Evolutionary conservation across 2,888 invertebrate genomes (phyloP).

Genomic region (Drosophila algonquin): DNA sequence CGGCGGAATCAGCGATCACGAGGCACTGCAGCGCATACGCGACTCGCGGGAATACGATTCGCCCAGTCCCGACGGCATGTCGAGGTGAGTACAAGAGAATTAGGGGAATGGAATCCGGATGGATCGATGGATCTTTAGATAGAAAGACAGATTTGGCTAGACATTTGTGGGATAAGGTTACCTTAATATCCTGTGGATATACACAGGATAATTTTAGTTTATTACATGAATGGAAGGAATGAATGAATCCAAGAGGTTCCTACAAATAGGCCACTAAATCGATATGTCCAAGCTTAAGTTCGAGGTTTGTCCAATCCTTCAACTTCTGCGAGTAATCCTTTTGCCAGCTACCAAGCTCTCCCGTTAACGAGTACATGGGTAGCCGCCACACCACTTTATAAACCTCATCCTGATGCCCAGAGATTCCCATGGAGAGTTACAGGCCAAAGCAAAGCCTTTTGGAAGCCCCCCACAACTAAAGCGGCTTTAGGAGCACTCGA

Average conservation of each 20-base stretch:
- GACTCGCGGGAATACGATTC: constrained; percentile 82
- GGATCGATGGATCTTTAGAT: neutral
- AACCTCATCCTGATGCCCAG: constrained; percentile 20
- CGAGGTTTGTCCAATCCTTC: neutral
- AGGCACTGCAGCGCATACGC: constrained; percentile 83
- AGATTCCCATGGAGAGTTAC: neutral
- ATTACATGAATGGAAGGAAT: no score
- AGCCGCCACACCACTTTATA: constrained; percentile 13
- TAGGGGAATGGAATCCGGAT: neutral
- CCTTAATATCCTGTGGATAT: neutral
- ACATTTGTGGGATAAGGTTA: neutral
- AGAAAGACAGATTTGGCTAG: no score
- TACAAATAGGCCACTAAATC: neutral
- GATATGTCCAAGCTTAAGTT: neutral
- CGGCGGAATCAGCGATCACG: constrained; percentile 81
- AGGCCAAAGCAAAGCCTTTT: constrained; percentile 32
- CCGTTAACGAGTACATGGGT: neutral
- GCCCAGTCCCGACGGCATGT: constrained; percentile 84
- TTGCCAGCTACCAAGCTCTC: constrained; percentile 20
- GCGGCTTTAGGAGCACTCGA: constrained; percentile 67
- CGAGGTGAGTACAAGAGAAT: constrained; percentile 76
- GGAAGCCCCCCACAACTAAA: constrained; percentile 59
- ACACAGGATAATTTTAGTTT: no score
- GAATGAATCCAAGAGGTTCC: neutral
- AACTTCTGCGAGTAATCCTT: constrained; percentile 17